A percentile compares a stretch with the other conserved stretches of the same genome.
phyloP scores from a whole-genome alignment of 2,797 vertebrate species.

The Jordanella pulchra region DNA sequence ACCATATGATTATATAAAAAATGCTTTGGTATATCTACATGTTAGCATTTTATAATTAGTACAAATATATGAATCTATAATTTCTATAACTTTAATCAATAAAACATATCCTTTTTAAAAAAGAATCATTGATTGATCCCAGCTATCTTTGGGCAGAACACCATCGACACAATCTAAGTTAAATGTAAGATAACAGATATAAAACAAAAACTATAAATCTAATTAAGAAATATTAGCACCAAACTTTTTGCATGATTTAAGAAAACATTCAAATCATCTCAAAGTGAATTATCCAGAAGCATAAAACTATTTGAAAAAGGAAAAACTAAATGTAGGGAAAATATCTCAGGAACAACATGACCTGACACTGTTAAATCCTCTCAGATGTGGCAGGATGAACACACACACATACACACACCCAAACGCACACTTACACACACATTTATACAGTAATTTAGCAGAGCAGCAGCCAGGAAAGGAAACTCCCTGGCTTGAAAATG shows the following conservation, averaged over 20 bases:
- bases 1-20: neutral
- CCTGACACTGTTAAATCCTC: conserved; percentile 22
- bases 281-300: neutral
- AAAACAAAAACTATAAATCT: no score
- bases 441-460: conserved; percentile 18
- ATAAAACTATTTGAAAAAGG: neutral
- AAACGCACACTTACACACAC: conserved; percentile 18
- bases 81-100: neutral
- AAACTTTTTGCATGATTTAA: neutral
- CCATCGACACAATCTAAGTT: neutral
- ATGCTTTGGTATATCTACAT: neutral
- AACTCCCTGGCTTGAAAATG: conserved; percentile 58
- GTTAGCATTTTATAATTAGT: neutral
- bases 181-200: neutral
- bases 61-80: neutral
- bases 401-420: conserved; percentile 13
- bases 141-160: neutral
- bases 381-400: conserved; percentile 23
- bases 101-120: neutral
- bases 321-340: neutral
- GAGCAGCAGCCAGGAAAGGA: conserved; percentile 47
- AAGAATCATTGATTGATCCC: neutral
- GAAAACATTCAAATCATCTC: neutral
- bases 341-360: conserved; percentile 12
- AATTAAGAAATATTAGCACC: neutral